These are phyloP conservation scores for Xerus rutilus DNA, from an alignment of 2,797 vertebrate genomes.

Conservation along the genomic window DNA sequence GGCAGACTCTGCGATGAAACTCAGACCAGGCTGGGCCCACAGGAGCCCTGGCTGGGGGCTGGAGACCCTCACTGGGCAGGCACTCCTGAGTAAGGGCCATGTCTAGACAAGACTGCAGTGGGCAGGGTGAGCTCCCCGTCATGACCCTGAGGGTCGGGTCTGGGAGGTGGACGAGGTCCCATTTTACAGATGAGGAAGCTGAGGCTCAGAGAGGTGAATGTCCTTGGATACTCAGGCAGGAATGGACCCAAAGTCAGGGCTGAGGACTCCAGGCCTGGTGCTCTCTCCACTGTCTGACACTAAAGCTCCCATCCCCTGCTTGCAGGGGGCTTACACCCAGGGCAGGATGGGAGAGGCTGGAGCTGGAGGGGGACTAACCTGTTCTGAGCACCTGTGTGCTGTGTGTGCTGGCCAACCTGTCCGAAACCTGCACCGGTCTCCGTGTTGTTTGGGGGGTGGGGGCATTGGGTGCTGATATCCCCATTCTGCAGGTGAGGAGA, in stretches of 20 bases:
- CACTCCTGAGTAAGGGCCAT: not conserved
- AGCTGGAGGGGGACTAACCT: not conserved
- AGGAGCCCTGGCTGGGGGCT: not conserved
- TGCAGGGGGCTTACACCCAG: not conserved
- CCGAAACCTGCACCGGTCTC: not conserved
- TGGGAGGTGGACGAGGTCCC: not conserved
- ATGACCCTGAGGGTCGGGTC: not conserved
- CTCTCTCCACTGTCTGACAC: not conserved
- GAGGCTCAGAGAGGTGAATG: not conserved
- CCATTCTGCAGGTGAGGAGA: slow-evolving; percentile 29
- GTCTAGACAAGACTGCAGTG: not conserved
- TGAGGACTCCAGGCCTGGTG: not conserved
- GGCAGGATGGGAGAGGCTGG: not conserved
- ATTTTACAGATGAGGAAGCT: not conserved
- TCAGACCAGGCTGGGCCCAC: not conserved
- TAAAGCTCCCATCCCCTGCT: not conserved
- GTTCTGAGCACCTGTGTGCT: not conserved
- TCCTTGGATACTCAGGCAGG: not conserved
- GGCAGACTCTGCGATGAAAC: not conserved
- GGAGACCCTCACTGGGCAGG: not conserved
- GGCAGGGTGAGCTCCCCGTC: not conserved
- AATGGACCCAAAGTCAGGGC: not conserved
- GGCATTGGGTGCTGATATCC: not conserved
- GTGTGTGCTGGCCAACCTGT: too few species aligned
- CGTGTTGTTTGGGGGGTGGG: not conserved